Base-by-base conservation (phyloP, 2,888 invertebrate species). In the Alsophila aescularia region DNA sequence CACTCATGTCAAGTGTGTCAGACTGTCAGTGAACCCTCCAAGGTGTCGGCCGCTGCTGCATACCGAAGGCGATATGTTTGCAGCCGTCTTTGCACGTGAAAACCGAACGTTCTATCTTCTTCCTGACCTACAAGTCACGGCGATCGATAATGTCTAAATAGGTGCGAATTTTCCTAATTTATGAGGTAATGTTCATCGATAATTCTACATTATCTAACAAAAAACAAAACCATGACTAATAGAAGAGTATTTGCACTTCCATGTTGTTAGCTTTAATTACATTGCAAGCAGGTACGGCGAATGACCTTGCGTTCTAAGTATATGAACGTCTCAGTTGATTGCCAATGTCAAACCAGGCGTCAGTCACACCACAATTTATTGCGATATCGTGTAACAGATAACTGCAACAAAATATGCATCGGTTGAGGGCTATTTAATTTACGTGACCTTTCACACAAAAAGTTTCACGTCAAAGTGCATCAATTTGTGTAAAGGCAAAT, bases 241-340 rank as follows among this genome's bases (percentile, higher is more conserved):
- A 44, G 27, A 45, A 36, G 31, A 42, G 41, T 40, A 49, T 34
- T 52, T 41, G 21, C 44, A 39, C 51, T 64, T 51, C n/a, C 58
- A 53, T 66, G 58, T 66, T 67, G 50, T 59, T 50, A 59, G 52
- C 43, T 54, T 59, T 69, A 71, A 81, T 78, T 75, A 73, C 64
- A 75, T 75, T 73, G 69, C 69, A 69, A 73, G 74, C 73, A 63
- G 67, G 73, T 79, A 80, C 73, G 66, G 73, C 66, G 69, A 72
- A 72, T 79, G 81, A 77, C 84, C 83, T 84, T 83, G 81, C 74
- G 68, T 76, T 78, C 80, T 79, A 79, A 72, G 75, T 82, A 80
- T 73, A 77, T 69, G 67, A 75, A 67, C 79, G 87, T 82, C 81
- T 82, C 80, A 85, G 77, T 79, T 86, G 85, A 87, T 85, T 87